Evolutionary conservation across 2,888 invertebrate genomes (phyloP).

Genomic region (Euplagia quadripunctaria): DNA sequence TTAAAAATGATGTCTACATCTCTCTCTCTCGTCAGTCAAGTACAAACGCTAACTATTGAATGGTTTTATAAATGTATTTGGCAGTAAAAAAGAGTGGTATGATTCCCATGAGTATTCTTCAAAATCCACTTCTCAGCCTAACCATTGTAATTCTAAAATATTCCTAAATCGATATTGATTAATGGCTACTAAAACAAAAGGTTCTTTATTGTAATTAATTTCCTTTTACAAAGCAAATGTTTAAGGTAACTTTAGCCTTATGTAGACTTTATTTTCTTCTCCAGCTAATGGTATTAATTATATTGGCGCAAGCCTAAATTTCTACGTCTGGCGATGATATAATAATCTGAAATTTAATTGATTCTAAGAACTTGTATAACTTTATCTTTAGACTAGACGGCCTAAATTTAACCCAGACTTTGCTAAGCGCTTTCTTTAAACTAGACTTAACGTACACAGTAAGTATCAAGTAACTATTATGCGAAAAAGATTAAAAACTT

Average conservation of each 20-base stretch:
- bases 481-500: conserved; percentile 7
- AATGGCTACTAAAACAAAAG: neutral
- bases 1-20: no score
- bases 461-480: neutral
- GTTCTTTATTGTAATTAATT: conserved; percentile 7
- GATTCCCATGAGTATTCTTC: neutral
- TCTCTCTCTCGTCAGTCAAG: no score
- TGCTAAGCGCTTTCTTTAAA: neutral
- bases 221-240: neutral
- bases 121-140: neutral
- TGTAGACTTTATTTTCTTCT: conserved; percentile 8
- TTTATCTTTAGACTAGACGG: conserved; percentile 2
- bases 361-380: conserved; percentile 12
- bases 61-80: neutral
- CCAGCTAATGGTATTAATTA: conserved; percentile 7
- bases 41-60: neutral
- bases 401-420: neutral
- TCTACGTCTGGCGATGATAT: neutral
- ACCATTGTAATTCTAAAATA: neutral
- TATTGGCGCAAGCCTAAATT: conserved; percentile 8
- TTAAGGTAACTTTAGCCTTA: conserved; percentile 1
- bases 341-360: conserved; percentile 9
- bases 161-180: neutral
- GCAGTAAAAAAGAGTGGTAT: neutral
- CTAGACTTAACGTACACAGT: no score